Evolutionary conservation across 2,888 invertebrate genomes (phyloP), one percentile per base, ranked within the genome.

Genomic region (Psylliodes chrysocephalus): DNA sequence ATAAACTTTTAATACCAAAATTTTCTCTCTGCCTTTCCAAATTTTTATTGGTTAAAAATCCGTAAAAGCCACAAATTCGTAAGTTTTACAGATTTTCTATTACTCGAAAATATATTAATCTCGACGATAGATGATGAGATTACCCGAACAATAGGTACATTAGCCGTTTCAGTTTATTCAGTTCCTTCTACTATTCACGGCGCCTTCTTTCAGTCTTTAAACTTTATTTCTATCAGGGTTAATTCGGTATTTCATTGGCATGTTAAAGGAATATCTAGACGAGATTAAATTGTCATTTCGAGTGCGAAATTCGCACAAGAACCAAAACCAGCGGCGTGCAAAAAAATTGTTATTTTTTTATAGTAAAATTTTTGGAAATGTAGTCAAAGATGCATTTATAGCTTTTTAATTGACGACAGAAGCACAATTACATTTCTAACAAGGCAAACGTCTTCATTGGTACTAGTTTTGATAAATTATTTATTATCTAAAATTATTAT

Each of bases 131-230:
- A n/a, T 33, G 12, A 55, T 46, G 19, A 44, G 33, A 14, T 55
- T 55, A 19, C 14, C 44, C 44, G 10, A 33, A 44, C 55, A 55
- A 55, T 51, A 38, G 38, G 40, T 44, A 55, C 55, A 44, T 46
- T 44, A 44, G 18, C 44, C 25, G 44, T 55, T 33, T 30, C 28
- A 42, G 17, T 46, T 33, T 19, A 55, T 46, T 55, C 28, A 28
- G 33, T 55, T 55, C 25, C 14, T 28, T 18, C 55, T 25, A 35
- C 30, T 55, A 19, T 10, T 17, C 12, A 8, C 18, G 2, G 6
- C n/a, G n/a, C 18, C 18, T 33, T 42, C 17, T 42, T 42, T 42
- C 18, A 30, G 44, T 30, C 44, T 55, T 55, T 44, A 30, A 44
- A 54, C 25, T 55, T 25, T 55, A 54, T 44, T 28, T 44, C 51